A percentile compares a stretch with the other conserved stretches of the same genome.
These are phyloP conservation scores for Xenopus petersii DNA, from an alignment of 2,797 vertebrate species.

Conservation along the genomic window DNA sequence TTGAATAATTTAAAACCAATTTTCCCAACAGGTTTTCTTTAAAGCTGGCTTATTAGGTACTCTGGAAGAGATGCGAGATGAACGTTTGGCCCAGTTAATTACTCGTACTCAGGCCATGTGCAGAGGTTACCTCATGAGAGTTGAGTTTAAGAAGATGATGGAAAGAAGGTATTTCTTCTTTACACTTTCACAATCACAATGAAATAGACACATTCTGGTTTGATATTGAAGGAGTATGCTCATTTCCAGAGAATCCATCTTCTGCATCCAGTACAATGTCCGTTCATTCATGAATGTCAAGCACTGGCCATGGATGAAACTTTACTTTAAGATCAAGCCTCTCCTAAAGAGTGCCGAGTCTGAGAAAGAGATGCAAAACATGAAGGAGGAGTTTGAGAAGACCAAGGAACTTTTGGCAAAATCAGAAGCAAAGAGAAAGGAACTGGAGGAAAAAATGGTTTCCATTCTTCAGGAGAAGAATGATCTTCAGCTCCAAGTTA, in stretches of 20 bases:
- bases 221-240: neutral
- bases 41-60: conserved; percentile 70
- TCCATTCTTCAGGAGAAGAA: conserved; percentile 62
- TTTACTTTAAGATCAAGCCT: conserved; percentile 67
- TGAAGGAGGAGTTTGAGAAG: conserved; percentile 63
- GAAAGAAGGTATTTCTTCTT: conserved; percentile 64
- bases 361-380: conserved; percentile 62
- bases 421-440: conserved; percentile 62
- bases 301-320: conserved; percentile 71
- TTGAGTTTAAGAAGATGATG: conserved; percentile 76
- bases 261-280: conserved; percentile 49
- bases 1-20: neutral
- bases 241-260: conserved; percentile 60
- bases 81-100: conserved; percentile 73
- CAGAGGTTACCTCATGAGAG: conserved; percentile 74
- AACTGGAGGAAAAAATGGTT: conserved; percentile 65
- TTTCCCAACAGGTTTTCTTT: conserved; percentile 74
- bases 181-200: neutral
- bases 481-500: conserved; percentile 58
- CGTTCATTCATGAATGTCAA: conserved; percentile 83
- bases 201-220: neutral
- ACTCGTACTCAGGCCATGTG: conserved; percentile 74
- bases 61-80: conserved; percentile 72
- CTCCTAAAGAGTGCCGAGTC: conserved; percentile 60
- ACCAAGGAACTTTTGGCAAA: conserved; percentile 59